Conservation (phyloP, 2,113 vertebrate genomes). For the Elgaria multicarinata region DNA sequence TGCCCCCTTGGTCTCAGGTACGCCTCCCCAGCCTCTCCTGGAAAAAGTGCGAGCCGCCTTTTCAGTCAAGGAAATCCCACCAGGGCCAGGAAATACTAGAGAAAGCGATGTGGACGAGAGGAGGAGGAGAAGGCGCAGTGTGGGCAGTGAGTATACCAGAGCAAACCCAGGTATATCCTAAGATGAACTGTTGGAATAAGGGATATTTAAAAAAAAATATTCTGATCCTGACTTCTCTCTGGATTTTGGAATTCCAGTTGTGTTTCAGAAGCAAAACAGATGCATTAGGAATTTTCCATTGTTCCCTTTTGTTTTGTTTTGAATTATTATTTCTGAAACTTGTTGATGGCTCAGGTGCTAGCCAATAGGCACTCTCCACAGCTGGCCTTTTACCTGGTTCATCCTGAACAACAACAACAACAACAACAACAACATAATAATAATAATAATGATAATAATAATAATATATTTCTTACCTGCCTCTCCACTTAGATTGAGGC, state of each 20-base stretch:
- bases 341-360: neutral
- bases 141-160: conserved; percentile 29
- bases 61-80: neutral
- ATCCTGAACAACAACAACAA: too few relatives aligned
- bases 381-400: neutral
- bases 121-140: neutral
- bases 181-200: neutral
- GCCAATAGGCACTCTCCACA: neutral
- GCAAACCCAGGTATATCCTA: neutral
- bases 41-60: conserved; percentile 2
- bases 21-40: neutral
- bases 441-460: too few relatives aligned
- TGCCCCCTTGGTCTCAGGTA: neutral
- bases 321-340: neutral
- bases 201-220: too few relatives aligned
- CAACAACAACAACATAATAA: too few relatives aligned
- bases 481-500: too few relatives aligned
- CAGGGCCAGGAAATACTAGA: neutral
- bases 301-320: neutral
- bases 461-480: too few relatives aligned
- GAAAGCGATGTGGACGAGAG: neutral
- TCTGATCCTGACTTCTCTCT: neutral
- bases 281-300: neutral
- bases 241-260: too few relatives aligned
- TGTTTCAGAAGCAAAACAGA: neutral